Conservation (phyloP, 2,113 vertebrate genomes). For the Pteruthius melanotis region DNA sequence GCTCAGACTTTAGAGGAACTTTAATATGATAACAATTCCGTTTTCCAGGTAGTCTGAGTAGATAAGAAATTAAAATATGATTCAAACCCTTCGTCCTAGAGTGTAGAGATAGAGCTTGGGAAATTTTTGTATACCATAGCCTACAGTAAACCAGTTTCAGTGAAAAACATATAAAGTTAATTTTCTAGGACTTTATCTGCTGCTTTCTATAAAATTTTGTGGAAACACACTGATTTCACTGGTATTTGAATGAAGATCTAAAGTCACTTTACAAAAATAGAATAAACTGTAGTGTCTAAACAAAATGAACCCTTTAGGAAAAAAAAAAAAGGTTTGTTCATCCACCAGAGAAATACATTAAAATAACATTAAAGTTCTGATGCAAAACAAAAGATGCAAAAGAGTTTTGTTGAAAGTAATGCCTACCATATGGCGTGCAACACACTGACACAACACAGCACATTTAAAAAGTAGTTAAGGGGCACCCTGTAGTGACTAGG, state of each 20-base stretch:
- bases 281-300: not conserved
- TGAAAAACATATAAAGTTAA: not conserved
- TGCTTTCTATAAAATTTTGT: not conserved
- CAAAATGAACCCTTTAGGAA: not conserved
- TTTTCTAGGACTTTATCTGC: not conserved
- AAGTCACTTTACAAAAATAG: not conserved
- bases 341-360: not conserved
- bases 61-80: not conserved
- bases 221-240: not conserved
- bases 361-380: slow-evolving; percentile 8
- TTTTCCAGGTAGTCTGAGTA: not conserved
- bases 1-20: not conserved
- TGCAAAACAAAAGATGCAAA: slow-evolving; percentile 5
- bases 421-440: not conserved
- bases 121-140: not conserved
- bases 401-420: slow-evolving; percentile 23
- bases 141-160: not conserved
- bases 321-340: not conserved
- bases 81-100: not conserved
- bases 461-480: slow-evolving; percentile 27
- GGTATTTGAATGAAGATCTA: not conserved
- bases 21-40: not conserved
- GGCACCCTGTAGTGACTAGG: slow-evolving; percentile 20
- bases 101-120: not conserved
- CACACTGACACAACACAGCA: not conserved